phyloP scores from a whole-genome alignment of 2,113 vertebrate species.

The Sphyrna mokarran region DNA sequence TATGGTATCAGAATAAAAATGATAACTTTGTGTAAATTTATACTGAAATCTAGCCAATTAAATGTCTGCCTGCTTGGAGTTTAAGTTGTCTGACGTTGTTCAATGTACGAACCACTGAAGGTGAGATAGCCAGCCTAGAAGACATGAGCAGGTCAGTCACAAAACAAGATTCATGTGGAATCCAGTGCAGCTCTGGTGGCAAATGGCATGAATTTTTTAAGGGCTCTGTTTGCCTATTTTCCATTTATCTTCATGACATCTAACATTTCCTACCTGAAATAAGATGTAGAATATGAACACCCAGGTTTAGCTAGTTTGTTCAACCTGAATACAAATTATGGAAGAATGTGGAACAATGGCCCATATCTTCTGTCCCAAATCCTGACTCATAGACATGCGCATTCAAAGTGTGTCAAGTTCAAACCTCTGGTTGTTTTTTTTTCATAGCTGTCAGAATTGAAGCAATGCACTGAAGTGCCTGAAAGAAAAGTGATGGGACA shows the following conservation, averaged over 20 bases:
- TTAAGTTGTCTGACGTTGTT: not conserved
- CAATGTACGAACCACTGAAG: not conserved
- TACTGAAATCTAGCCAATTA: not conserved
- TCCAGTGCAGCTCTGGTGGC: too few species aligned
- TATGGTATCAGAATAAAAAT: not conserved
- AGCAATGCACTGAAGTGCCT: too few species aligned
- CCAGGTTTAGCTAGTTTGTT: not conserved
- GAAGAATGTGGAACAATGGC: not conserved
- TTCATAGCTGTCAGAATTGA: too few species aligned
- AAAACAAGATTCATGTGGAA: not conserved
- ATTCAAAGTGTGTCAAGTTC: too few species aligned
- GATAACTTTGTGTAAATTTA: not conserved
- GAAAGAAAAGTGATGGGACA: too few species aligned
- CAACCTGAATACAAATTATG: not conserved
- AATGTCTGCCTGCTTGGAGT: not conserved
- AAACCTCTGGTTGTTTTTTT: too few species aligned
- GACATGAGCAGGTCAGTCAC: not conserved
- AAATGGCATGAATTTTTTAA: not conserved
- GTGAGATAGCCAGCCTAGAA: not conserved
- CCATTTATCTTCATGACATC: not conserved
- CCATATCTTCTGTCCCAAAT: too few species aligned
- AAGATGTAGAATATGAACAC: not conserved
- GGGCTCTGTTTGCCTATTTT: not conserved
- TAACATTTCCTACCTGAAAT: not conserved
- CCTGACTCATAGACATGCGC: too few species aligned